phyloP scores from a whole-genome alignment of 2,113 vertebrate genomes.

The Callaeas wilsoni region DNA sequence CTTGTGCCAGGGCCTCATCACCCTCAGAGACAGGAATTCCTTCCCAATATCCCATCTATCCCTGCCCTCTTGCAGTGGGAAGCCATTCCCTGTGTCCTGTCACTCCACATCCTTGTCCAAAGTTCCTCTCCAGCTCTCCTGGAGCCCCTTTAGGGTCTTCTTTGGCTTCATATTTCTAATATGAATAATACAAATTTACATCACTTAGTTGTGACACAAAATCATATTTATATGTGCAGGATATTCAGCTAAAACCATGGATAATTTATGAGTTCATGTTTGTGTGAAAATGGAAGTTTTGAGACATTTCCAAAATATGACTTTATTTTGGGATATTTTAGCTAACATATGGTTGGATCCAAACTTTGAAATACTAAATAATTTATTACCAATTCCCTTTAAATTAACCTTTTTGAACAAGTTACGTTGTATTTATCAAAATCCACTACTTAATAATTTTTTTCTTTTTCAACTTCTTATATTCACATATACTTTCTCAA shows the following conservation, averaged over 20 bases:
- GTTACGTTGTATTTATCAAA: neutral
- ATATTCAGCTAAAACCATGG: neutral
- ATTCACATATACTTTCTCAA: neutral
- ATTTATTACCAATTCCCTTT: neutral
- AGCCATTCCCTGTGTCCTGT: neutral
- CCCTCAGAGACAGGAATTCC: rapidly evolving
- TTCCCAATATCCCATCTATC: rapidly evolving
- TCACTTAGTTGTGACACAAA: neutral
- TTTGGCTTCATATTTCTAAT: neutral
- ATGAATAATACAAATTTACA: neutral
- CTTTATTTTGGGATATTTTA: neutral
- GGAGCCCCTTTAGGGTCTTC: neutral
- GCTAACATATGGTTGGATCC: neutral
- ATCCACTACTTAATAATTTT: neutral
- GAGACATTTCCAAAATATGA: neutral
- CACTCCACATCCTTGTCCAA: neutral
- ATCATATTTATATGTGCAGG: neutral
- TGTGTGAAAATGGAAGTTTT: neutral
- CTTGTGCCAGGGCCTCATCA: neutral
- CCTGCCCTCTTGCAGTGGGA: neutral
- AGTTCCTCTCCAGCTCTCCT: neutral
- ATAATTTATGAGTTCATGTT: neutral
- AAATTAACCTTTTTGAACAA: neutral
- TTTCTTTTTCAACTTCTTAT: neutral
- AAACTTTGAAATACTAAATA: neutral